phyloP scores from a whole-genome alignment of 2,888 invertebrate genomes.

The Halictus ligatus region DNA sequence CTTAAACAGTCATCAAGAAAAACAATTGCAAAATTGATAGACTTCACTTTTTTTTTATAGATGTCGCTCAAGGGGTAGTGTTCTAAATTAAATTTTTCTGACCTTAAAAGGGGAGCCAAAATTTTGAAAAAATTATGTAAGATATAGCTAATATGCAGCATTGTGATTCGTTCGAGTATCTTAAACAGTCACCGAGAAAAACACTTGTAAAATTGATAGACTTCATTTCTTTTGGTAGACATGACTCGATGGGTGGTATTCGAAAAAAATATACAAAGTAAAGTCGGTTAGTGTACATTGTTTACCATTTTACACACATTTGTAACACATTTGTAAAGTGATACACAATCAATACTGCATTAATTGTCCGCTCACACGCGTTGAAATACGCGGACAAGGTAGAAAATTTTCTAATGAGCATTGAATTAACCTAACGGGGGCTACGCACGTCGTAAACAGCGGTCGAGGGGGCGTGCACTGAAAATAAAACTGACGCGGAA shows the following conservation, averaged over 20 bases:
- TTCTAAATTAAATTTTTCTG: not conserved
- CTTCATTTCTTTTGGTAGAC: not conserved
- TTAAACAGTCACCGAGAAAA: not conserved
- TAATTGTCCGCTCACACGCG: not conserved
- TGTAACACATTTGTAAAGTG: no score
- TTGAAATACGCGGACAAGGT: not conserved
- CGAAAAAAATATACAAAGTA: no score
- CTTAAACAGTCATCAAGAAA: not conserved
- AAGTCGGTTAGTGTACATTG: no score
- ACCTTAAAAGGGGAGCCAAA: not conserved
- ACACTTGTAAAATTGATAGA: not conserved
- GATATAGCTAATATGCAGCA: not conserved
- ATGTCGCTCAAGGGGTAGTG: not conserved
- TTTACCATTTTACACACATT: no score
- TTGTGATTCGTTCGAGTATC: not conserved
- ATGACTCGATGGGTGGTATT: no score
- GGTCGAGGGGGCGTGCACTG: not conserved
- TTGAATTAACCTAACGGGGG: not conserved
- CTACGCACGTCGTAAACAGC: not conserved
- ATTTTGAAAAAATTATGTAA: not conserved
- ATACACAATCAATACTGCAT: no score
- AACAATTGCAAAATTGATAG: not conserved
- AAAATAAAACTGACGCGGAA: slow-evolving; percentile 14
- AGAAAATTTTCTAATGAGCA: not conserved
- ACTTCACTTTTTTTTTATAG: not conserved